Conservation (phyloP, 1,140 invertebrate genomes). For the Tetragonula clypearis region DNA sequence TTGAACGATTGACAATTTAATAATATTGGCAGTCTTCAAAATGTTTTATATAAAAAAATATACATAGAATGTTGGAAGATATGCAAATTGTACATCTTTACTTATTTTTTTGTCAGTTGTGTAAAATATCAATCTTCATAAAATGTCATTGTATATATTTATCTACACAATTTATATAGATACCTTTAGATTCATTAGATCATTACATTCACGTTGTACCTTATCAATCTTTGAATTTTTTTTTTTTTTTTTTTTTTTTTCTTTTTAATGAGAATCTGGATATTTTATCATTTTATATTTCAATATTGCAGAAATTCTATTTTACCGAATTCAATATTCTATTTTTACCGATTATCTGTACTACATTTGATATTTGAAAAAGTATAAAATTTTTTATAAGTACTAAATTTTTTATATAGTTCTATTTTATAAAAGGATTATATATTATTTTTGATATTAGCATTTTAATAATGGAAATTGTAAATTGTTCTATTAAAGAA, state of each 20-base stretch:
- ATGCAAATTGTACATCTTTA: slow-evolving; percentile 24
- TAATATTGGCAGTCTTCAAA: slow-evolving; percentile 37
- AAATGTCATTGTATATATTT: slow-evolving; percentile 23
- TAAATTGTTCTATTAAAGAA: slow-evolving; percentile 49
- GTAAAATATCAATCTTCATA: slow-evolving; percentile 18
- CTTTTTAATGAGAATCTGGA: slow-evolving; percentile 36
- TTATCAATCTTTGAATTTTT: neutral
- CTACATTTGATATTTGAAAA: slow-evolving; percentile 16
- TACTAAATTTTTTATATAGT: slow-evolving; percentile 5
- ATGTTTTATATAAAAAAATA: slow-evolving; percentile 45
- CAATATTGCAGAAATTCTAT: too few species aligned
- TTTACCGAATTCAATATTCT: neutral
- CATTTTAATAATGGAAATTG: slow-evolving; percentile 28
- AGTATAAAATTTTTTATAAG: neutral
- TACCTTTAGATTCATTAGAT: neutral
- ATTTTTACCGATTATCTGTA: slow-evolving; percentile 37
- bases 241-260: too few species aligned
- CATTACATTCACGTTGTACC: neutral
- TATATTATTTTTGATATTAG: slow-evolving; percentile 33
- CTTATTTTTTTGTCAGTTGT: slow-evolving; percentile 7
- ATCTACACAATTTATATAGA: slow-evolving; percentile 18
- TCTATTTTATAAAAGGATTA: slow-evolving; percentile 35
- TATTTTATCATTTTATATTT: slow-evolving; percentile 3
- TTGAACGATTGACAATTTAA: slow-evolving; percentile 22
- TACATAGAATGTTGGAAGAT: slow-evolving; percentile 30